A percentile compares a stretch with the other conserved stretches of the same genome.
Conservation (phyloP, 2,888 invertebrate genomes). For the Epinotia demarniana region DNA sequence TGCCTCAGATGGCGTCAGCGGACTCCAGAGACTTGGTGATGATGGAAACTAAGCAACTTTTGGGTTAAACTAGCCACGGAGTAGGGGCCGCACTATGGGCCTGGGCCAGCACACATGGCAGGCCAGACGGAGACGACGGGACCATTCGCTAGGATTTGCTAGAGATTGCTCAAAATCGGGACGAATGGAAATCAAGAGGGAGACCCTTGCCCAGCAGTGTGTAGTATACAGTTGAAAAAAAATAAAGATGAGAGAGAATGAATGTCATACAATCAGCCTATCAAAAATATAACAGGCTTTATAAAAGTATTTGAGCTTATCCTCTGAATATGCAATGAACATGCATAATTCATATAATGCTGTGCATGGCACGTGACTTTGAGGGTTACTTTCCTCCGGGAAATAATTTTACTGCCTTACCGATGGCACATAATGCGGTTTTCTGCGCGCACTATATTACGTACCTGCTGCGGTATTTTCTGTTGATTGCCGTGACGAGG, state of each 20-base stretch:
- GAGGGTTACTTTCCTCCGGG: slow-evolving; percentile 49
- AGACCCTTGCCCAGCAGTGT: no score
- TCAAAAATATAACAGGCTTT: slow-evolving; percentile 49
- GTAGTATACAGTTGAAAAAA: background rate
- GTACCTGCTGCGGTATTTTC: slow-evolving; percentile 9
- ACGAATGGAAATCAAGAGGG: no score
- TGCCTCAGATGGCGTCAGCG: no score
- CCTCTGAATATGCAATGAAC: slow-evolving; percentile 59
- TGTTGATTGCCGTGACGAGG: slow-evolving; percentile 31
- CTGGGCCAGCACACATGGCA: no score
- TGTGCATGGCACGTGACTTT: slow-evolving; percentile 51
- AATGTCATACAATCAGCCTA: background rate
- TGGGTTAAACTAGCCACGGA: no score
- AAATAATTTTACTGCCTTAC: slow-evolving; percentile 42
- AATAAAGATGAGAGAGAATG: background rate
- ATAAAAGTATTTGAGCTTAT: slow-evolving; percentile 61
- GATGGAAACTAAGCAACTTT: no score
- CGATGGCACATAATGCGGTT: slow-evolving; percentile 33
- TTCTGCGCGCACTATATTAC: slow-evolving; percentile 22
- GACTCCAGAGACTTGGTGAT: no score
- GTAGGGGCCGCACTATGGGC: no score
- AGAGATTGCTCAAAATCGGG: no score
- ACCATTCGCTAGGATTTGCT: no score
- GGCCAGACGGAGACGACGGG: no score
- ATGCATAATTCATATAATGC: slow-evolving; percentile 67